A percentile compares a stretch with the other conserved stretches of the same genome.
Conservation (phyloP, 2,797 vertebrate genomes). For the Microhierax caerulescens region DNA sequence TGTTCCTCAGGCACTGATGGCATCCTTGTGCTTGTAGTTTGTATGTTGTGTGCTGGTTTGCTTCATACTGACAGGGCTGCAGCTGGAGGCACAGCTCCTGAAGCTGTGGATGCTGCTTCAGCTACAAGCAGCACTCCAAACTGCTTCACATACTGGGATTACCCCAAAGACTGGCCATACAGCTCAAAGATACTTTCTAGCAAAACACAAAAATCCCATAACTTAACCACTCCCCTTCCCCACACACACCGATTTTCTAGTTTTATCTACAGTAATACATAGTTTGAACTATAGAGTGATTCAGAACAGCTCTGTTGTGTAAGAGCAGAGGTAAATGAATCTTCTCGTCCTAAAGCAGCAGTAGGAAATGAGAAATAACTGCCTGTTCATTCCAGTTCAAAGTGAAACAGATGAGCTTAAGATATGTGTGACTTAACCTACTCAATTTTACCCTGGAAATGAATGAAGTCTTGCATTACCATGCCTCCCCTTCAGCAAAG, state of each 20-base stretch:
- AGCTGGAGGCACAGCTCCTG: not conserved
- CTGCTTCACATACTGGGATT: not conserved
- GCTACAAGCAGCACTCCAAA: not conserved
- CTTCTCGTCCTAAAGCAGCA: constrained; percentile 15
- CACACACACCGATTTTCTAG: not conserved
- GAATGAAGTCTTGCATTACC: not conserved
- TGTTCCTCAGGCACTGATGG: not conserved
- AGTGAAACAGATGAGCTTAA: constrained; percentile 17
- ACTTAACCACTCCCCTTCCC: not conserved
- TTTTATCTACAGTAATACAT: not conserved
- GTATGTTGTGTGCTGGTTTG: not conserved
- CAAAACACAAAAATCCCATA: not conserved
- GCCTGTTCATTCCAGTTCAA: constrained; percentile 17
- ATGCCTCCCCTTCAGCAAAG: not conserved
- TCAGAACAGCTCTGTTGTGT: not conserved
- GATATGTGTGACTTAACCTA: not conserved
- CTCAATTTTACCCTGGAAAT: not conserved
- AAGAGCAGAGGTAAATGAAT: not conserved
- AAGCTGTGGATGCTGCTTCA: not conserved
- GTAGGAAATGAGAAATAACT: not conserved
- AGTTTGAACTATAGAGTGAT: not conserved
- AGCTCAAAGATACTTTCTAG: not conserved
- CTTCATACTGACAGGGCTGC: not conserved
- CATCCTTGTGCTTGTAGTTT: not conserved
- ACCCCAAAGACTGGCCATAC: not conserved